These are phyloP conservation scores for Telenomus remus DNA, from an alignment of 1,140 invertebrate species.

Conservation along the genomic window DNA sequence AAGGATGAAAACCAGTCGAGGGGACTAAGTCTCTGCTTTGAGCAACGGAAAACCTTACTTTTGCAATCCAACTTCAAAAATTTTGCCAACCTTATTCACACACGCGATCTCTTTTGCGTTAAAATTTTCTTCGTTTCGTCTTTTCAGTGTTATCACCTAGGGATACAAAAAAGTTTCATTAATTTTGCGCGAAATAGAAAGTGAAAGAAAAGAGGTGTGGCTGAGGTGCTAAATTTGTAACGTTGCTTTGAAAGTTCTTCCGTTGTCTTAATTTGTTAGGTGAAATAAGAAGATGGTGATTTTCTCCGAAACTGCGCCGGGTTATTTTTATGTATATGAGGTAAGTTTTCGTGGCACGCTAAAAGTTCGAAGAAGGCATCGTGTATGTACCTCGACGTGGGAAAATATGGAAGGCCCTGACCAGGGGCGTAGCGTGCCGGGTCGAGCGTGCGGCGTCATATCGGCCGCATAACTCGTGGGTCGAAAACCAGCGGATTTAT, in stretches of 20 bases:
- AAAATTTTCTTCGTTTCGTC: too few relatives aligned
- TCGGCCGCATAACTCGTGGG: conserved; percentile 27
- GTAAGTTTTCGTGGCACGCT: conserved; percentile 47
- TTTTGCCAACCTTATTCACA: neutral
- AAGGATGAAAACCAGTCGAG: conserved; percentile 7
- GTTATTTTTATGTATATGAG: conserved; percentile 24
- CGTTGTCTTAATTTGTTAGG: too few relatives aligned
- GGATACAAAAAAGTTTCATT: too few relatives aligned
- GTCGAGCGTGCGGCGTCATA: conserved; percentile 48
- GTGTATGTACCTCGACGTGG: conserved; percentile 31
- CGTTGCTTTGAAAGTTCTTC: too few relatives aligned
- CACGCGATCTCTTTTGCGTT: neutral
- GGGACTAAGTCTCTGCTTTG: conserved; percentile 41
- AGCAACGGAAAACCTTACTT: conserved; percentile 41
- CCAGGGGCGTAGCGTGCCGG: conserved; percentile 51
- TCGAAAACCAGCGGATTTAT: conserved; percentile 17
- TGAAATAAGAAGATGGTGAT: too few relatives aligned
- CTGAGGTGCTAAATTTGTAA: too few relatives aligned
- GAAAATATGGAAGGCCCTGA: conserved; percentile 49
- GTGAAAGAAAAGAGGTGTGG: too few relatives aligned
- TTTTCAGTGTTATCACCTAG: too few relatives aligned
- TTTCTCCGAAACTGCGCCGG: too few relatives aligned
- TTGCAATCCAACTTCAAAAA: neutral
- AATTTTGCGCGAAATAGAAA: too few relatives aligned
- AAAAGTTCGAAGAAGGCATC: conserved; percentile 33